Base-by-base conservation (phyloP, 2,797 vertebrate species). In the Labeo calbasu region DNA sequence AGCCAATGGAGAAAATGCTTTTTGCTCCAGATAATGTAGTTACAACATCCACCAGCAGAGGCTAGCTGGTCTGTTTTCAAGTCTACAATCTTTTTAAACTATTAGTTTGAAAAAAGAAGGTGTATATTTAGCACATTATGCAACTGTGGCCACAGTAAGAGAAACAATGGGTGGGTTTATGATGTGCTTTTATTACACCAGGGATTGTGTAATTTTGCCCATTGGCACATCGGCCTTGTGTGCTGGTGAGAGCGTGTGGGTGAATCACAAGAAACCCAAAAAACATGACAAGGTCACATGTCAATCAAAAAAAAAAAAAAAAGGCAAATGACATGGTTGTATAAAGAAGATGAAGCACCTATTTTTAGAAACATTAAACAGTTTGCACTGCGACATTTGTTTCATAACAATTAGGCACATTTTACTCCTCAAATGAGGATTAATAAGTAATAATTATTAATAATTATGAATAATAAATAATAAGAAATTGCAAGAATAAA, bases 91-190 rank as follows among this genome's bases (percentile, higher is more conserved):
- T 12, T 28, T 59, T 59, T 48, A 9, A 59, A 21, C 55, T n/a
- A 15, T 57, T 55, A 43, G 75, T 70, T 68, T 73, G 43, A 14
- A 79, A 46, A 25, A 19, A 75, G 32, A 46, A 50, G 11, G n/a
- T 50, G 59, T 81, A 86, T 77, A 77, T 84, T 81, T 81, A 77
- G 82, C 5, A 17, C 63, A 63, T 69, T 70, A 63, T 77, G 83
- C 51, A 84, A 75, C 70, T 40, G 61, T 48, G 46, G 48, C 61
- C 77, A 71, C 79, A 71, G 48, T 23, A 36, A 61, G 36, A 73
- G 43, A 76, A 79, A 76, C 68, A 25, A 63, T 57, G 81, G 81
- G 40, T 75, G 81, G 73, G 36, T 84, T 86, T 83, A 86, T 76
- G 59, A 80, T 69, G 48, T 55, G 71, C 78, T 76, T 84, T 73